Conservation (phyloP, 2,797 vertebrate genomes). For the Nannoperca obscura region DNA sequence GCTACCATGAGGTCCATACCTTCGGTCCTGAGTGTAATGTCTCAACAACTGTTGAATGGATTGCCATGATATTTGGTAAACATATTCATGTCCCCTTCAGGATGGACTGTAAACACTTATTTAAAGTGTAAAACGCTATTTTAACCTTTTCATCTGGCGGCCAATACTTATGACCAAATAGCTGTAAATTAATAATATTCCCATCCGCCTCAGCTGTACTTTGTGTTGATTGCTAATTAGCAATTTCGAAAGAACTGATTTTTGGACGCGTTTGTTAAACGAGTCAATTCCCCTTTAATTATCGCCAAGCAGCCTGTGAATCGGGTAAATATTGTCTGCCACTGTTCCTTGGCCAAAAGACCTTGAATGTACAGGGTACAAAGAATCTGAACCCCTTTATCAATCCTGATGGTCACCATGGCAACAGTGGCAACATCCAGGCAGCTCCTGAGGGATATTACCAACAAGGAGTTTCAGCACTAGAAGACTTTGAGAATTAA, state of each 20-base stretch:
- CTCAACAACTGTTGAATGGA: neutral
- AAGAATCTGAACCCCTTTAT: slow-evolving; percentile 61
- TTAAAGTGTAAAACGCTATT: no score
- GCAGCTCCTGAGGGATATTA: slow-evolving; percentile 58
- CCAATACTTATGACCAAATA: neutral
- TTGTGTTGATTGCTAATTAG: neutral
- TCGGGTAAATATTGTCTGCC: slow-evolving; percentile 34
- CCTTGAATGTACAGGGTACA: slow-evolving; percentile 61
- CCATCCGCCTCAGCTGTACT: neutral
- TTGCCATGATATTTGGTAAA: neutral
- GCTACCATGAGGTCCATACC: neutral
- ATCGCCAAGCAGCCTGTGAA: slow-evolving; percentile 10
- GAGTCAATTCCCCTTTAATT: slow-evolving; percentile 27
- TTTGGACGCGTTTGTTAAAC: slow-evolving; percentile 21
- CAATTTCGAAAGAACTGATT: slow-evolving; percentile 2
- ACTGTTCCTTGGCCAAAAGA: slow-evolving; percentile 42
- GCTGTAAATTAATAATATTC: neutral
- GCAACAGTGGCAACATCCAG: slow-evolving; percentile 78
- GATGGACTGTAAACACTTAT: neutral
- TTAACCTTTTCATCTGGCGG: neutral
- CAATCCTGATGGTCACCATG: slow-evolving; percentile 74
- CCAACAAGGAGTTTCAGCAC: slow-evolving; percentile 43
- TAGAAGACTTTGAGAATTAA: slow-evolving; percentile 37
- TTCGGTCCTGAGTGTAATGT: neutral
- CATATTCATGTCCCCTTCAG: neutral